A percentile compares a stretch with the other conserved stretches of the same genome.
phyloP scores from a whole-genome alignment of 1,140 invertebrate genomes.

The Caenorhabditis brenneri region DNA sequence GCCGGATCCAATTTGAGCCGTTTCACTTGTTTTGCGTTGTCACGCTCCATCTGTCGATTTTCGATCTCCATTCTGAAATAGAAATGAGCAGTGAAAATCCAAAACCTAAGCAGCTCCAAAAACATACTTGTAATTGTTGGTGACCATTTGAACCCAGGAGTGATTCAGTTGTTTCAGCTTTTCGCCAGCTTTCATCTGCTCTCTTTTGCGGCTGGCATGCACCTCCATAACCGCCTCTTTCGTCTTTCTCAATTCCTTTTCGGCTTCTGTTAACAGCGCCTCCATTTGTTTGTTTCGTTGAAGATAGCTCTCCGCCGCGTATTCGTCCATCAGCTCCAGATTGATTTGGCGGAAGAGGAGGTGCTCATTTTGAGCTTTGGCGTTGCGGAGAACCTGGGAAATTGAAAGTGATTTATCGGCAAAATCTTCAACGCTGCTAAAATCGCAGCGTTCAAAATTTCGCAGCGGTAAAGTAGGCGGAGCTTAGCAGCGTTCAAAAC shows the following conservation, averaged over 20 bases:
- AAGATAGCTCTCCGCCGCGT: constrained; percentile 47
- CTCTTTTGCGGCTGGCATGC: constrained; percentile 51
- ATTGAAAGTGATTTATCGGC: no score
- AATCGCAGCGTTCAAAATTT: no score
- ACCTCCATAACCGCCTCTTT: constrained; percentile 53
- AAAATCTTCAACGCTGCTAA: no score
- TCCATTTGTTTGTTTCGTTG: constrained; percentile 51
- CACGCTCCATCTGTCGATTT: constrained; percentile 42
- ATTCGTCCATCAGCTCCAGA: constrained; percentile 56
- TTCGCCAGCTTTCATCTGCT: constrained; percentile 52
- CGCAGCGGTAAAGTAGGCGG: no score
- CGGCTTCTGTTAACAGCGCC: constrained; percentile 30
- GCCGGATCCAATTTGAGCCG: neutral
- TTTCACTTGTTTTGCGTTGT: constrained; percentile 30
- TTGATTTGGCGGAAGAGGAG: constrained; percentile 51
- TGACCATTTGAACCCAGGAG: constrained; percentile 50
- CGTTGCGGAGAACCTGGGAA: constrained; percentile 54
- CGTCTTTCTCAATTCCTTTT: constrained; percentile 42
- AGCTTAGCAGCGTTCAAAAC: no score
- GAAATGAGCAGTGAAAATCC: no score
- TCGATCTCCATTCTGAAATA: constrained; percentile 49
- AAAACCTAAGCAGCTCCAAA: no score
- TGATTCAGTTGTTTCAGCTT: constrained; percentile 48
- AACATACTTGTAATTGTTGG: constrained; percentile 55
- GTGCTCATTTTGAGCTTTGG: constrained; percentile 58